Evolutionary conservation across 1,140 invertebrate species (phyloP).

Genomic region (Colletes gigas): DNA sequence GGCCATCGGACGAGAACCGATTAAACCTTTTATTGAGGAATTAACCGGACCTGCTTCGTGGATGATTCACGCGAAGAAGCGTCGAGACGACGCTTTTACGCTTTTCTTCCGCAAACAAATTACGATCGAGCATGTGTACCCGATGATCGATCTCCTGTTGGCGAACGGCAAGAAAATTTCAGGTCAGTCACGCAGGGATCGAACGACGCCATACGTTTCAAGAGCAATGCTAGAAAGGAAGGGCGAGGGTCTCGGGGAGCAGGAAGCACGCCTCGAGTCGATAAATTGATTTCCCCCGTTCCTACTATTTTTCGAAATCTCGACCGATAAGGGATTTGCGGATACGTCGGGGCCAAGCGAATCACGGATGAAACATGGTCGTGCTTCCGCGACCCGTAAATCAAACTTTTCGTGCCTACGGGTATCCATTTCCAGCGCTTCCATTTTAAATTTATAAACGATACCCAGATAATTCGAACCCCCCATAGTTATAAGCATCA

Average conservation of each 20-base stretch:
- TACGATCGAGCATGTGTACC: too few relatives aligned
- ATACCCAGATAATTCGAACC: not conserved
- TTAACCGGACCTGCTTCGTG: not conserved
- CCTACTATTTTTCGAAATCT: not conserved
- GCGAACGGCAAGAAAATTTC: not conserved
- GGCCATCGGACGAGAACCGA: not conserved
- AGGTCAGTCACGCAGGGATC: not conserved
- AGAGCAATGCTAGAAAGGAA: not conserved
- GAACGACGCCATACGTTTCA: not conserved
- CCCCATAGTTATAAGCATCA: too few relatives aligned
- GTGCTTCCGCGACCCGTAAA: not conserved
- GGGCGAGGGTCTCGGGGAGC: not conserved
- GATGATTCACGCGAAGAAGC: too few relatives aligned
- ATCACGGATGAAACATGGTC: conserved; percentile 5
- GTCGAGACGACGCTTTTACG: conserved; percentile 3
- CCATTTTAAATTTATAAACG: not conserved
- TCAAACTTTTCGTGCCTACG: not conserved
- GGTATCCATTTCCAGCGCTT: not conserved
- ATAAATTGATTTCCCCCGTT: not conserved
- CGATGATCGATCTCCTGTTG: too few relatives aligned
- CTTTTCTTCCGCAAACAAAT: not conserved
- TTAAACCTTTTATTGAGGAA: not conserved
- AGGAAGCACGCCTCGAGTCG: not conserved
- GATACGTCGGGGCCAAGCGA: not conserved
- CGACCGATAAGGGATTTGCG: not conserved